Base-by-base conservation (phyloP, 2,888 invertebrate species). In the Vanessa cardui region DNA sequence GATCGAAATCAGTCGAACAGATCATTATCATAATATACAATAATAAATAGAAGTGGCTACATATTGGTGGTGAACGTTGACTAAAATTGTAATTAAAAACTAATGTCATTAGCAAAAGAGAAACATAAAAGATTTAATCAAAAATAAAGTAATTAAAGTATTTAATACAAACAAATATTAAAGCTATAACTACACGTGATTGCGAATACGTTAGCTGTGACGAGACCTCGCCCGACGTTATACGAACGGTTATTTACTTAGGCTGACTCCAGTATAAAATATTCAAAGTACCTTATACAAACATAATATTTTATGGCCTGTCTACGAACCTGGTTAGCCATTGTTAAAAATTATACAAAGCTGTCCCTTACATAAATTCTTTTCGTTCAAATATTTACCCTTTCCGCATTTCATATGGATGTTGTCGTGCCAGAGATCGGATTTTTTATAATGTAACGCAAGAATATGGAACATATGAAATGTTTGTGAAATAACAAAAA, bases 221-320 rank as follows among this genome's bases (percentile, higher is more conserved):
- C 76, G 77, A 68, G 68, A 68, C 75, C 54, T 39, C 9, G 18
- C 49, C 31, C 39, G 21, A 33, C 76, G 72, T 76, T 78, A 77
- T 77, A 79, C 79, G 80, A 77, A 76, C 78, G 79, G 75, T 74
- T 85, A 83, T 88, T 87, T 83, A 76, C 82, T 88, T 85, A 86
- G 88, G 87, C 78, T 82, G 74, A 74, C 76, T 64, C 68, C 73
- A 78, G 76, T 76, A 83, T 85, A 85, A 87, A 85, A 86, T 88
- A 88, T 87, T 86, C 84, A 83, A 80, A 78, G 78, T 76, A 73
- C 77, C 80, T 79, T 82, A 81, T 81, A 77, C 83, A 78, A 83
- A 84, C 83, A 84, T 83, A 26, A 69, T 69, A 85, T 83, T 83
- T 84, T 69, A 85, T 83, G 78, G 80, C 80, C 74, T 81, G 83